These are phyloP conservation scores for Lophius piscatorius DNA, from an alignment of 2,113 vertebrate species.

Conservation along the genomic window DNA sequence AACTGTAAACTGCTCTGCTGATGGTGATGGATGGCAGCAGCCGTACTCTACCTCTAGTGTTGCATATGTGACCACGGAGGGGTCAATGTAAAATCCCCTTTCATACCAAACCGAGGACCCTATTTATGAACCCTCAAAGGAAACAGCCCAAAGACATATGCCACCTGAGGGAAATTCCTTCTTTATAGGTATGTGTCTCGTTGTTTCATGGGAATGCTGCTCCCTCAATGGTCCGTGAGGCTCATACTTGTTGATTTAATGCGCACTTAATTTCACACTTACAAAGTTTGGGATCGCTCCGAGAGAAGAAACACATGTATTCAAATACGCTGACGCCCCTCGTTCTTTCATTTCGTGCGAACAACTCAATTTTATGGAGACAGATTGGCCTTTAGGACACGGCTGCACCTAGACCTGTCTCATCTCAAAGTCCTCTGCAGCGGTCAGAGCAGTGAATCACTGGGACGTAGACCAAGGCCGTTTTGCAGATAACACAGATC, in stretches of 20 bases:
- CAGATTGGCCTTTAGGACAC: slow-evolving; percentile 49
- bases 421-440: slow-evolving; percentile 56
- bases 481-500: slow-evolving; percentile 71
- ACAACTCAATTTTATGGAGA: slow-evolving; percentile 67
- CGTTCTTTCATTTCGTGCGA: slow-evolving; percentile 33
- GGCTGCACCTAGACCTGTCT: slow-evolving; percentile 64
- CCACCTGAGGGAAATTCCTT: slow-evolving; percentile 31
- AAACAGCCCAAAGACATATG: slow-evolving; percentile 23
- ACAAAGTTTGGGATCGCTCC: not conserved
- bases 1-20: slow-evolving; percentile 59
- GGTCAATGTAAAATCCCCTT: slow-evolving; percentile 36
- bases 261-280: slow-evolving; percentile 46
- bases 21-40: slow-evolving; percentile 60
- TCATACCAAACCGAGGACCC: slow-evolving; percentile 19
- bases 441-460: slow-evolving; percentile 62
- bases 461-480: slow-evolving; percentile 29
- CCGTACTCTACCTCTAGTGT: slow-evolving; percentile 45
- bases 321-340: slow-evolving; percentile 37
- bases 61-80: slow-evolving; percentile 18
- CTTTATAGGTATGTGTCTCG: slow-evolving; percentile 13
- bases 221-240: slow-evolving; percentile 13
- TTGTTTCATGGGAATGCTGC: slow-evolving; percentile 38
- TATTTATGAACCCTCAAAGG: slow-evolving; percentile 56
- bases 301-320: slow-evolving; percentile 31
- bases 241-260: slow-evolving; percentile 70